Evolutionary conservation across 1,140 invertebrate genomes (phyloP).

Genomic region (Himalopsyche phryganea): DNA sequence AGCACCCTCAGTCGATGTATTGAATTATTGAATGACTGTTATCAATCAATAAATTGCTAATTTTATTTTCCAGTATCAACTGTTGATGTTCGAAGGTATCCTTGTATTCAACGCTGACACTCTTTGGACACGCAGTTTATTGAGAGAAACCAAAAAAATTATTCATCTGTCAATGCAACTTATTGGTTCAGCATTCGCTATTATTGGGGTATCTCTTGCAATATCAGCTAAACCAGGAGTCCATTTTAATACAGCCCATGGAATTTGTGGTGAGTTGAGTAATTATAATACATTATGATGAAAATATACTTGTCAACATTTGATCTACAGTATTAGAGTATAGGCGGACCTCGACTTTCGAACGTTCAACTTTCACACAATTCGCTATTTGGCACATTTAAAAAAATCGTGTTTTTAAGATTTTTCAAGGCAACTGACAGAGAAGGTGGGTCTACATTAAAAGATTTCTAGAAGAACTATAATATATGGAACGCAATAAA

Average conservation of each 20-base stretch:
- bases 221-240: conserved; percentile 5
- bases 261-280: conserved; percentile 18
- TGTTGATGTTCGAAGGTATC: conserved; percentile 24
- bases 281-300: not conserved
- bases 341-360: too few species aligned
- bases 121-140: conserved; percentile 2
- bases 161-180: conserved; percentile 4
- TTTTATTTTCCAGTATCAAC: conserved; percentile 25
- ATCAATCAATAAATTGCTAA: too few species aligned
- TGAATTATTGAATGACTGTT: too few species aligned
- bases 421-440: too few species aligned
- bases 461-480: too few species aligned
- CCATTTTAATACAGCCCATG: conserved; percentile 12
- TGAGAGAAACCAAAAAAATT: conserved; percentile 2
- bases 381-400: too few species aligned
- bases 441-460: too few species aligned
- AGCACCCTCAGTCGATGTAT: too few species aligned
- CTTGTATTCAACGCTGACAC: conserved; percentile 17
- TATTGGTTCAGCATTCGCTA: not conserved
- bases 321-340: not conserved
- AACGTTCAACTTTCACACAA: too few species aligned
- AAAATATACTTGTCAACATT: not conserved
- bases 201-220: conserved; percentile 7
- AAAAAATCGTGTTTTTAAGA: too few species aligned
- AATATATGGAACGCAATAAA: too few species aligned